Evolutionary conservation across 1,140 invertebrate genomes (phyloP).

Genomic region (Musca vetustissima): DNA sequence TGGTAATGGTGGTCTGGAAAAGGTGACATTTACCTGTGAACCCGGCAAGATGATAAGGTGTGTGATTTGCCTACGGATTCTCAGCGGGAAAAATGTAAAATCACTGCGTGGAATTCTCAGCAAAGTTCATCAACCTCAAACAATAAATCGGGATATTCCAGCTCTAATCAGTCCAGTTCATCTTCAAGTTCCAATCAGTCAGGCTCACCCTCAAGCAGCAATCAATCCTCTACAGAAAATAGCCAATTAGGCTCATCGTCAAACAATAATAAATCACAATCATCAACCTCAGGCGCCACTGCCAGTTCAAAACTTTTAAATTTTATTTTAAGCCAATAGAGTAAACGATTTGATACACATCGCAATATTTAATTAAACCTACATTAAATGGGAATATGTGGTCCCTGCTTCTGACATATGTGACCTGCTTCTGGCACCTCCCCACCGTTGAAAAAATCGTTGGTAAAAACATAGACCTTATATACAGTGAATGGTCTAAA

Average conservation of each 20-base stretch:
- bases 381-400: too few relatives aligned
- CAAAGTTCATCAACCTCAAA: conserved; percentile 28
- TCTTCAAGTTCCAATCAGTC: conserved; percentile 28
- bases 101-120: not conserved
- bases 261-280: conserved; percentile 15
- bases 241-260: conserved; percentile 19
- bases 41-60: conserved; percentile 57
- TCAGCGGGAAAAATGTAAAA: conserved; percentile 60
- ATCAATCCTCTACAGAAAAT: too few relatives aligned
- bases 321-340: too few relatives aligned
- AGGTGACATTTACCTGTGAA: conserved; percentile 66
- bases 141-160: conserved; percentile 1
- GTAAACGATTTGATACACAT: too few relatives aligned
- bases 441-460: too few relatives aligned
- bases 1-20: conserved; percentile 58
- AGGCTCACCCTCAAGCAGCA: conserved; percentile 9
- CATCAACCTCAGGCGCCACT: not conserved
- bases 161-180: too few relatives aligned
- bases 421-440: too few relatives aligned
- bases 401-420: too few relatives aligned
- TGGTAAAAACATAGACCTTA: too few relatives aligned
- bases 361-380: too few relatives aligned
- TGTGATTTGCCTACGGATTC: conserved; percentile 62
- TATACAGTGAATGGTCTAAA: too few relatives aligned
- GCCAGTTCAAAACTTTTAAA: too few relatives aligned